Evolutionary conservation across 2,113 vertebrate species (phyloP).

Genomic region (Rafetus swinhoei): DNA sequence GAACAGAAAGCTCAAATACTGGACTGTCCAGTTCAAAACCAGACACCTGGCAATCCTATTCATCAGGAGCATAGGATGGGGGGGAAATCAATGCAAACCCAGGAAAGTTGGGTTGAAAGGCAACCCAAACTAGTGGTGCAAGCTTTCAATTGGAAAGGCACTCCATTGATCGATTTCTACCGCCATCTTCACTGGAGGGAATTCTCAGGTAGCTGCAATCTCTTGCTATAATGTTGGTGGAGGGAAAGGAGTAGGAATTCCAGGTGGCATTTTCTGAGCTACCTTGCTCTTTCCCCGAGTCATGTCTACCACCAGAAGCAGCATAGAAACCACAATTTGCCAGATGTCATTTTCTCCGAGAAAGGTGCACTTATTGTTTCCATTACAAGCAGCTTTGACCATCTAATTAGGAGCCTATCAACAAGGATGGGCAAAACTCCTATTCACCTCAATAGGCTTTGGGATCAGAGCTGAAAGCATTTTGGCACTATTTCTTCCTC

Average conservation of each 20-base stretch:
- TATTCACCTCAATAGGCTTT: not conserved
- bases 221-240: not conserved
- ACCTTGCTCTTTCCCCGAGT: not conserved
- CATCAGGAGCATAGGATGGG: no score
- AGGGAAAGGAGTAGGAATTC: not conserved
- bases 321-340: not conserved
- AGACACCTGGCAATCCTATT: no score
- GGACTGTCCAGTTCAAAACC: no score
- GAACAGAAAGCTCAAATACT: no score
- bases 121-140: not conserved
- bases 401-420: not conserved
- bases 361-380: not conserved
- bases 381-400: not conserved
- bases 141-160: not conserved
- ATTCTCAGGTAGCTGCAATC: not conserved
- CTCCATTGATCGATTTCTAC: not conserved
- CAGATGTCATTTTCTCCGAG: not conserved
- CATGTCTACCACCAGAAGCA: not conserved
- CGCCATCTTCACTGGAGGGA: not conserved
- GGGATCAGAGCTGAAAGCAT: not conserved
- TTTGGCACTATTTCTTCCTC: not conserved
- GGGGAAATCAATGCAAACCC: not conserved
- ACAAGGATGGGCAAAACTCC: not conserved
- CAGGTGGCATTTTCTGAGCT: not conserved
- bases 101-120: not conserved